phyloP scores from a whole-genome alignment of 2,113 vertebrate species.

The Eurystomus gularis region DNA sequence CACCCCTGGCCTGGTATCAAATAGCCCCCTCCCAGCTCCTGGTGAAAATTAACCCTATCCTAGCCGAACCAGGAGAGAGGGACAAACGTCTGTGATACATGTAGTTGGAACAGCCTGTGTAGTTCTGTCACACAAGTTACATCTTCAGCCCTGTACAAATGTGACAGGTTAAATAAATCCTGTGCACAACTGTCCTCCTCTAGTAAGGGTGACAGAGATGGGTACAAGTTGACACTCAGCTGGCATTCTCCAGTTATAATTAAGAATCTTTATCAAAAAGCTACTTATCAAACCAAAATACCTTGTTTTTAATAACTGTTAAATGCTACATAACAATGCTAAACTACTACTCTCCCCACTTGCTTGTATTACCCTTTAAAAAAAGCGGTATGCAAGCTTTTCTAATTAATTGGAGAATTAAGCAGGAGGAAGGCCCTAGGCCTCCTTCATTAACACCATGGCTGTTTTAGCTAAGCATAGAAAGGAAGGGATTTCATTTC shows the following conservation, averaged over 20 bases:
- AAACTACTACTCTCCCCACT: too few species aligned
- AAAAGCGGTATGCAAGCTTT: not conserved
- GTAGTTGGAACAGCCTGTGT: not conserved
- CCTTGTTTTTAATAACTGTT: too few species aligned
- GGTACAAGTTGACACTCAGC: not conserved
- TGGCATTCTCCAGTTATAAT: not conserved
- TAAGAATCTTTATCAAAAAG: not conserved
- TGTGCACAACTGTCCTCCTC: not conserved
- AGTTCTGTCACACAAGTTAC: not conserved
- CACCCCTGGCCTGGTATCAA: too few species aligned
- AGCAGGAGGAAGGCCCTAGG: not conserved
- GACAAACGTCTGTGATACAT: not conserved
- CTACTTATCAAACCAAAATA: not conserved
- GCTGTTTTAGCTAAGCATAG: not conserved
- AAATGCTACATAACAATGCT: too few species aligned
- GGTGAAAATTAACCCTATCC: too few species aligned
- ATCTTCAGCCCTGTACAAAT: not conserved
- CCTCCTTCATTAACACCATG: not conserved
- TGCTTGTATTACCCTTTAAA: not conserved
- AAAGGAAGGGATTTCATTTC: not conserved
- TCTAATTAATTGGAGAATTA: not conserved
- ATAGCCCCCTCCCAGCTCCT: too few species aligned
- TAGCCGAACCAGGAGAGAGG: too few species aligned
- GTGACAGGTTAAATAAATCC: not conserved
- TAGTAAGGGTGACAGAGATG: fast-evolving